phyloP scores from a whole-genome alignment of 1,140 invertebrate species.

The Penaeus vannamei region DNA sequence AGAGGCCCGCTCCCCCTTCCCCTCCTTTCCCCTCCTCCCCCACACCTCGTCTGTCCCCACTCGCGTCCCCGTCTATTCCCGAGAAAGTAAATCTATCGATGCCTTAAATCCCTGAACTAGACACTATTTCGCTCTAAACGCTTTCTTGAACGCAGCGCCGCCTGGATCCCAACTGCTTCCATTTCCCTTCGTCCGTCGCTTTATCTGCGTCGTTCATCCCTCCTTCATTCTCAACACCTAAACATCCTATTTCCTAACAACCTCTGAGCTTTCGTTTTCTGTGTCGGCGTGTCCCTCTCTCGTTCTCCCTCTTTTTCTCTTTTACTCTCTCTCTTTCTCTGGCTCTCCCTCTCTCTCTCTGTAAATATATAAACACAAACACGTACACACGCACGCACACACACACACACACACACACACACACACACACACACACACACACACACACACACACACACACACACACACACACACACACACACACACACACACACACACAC shows the following conservation, averaged over 20 bases:
- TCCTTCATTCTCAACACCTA: neutral
- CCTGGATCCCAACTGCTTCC: neutral
- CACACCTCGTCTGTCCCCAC: neutral
- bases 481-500: neutral
- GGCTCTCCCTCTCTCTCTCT: too few species aligned
- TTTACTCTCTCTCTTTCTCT: neutral
- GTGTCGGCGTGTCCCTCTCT: constrained; percentile 25
- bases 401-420: neutral
- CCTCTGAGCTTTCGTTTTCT: neutral
- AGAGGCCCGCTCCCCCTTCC: neutral
- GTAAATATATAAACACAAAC: neutral
- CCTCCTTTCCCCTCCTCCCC: constrained; percentile 1
- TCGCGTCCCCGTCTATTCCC: neutral
- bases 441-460: neutral
- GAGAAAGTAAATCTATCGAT: too few species aligned
- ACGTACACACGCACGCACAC: neutral
- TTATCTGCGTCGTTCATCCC: neutral
- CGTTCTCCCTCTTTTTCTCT: constrained; percentile 36
- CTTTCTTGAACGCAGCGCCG: too few species aligned
- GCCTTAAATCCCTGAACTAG: too few species aligned
- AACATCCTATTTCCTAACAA: neutral
- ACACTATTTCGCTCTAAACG: too few species aligned
- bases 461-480: neutral
- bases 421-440: neutral
- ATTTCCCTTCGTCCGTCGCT: neutral